These are phyloP conservation scores for Orestias chungarensis DNA, from an alignment of 2,797 vertebrate species.

Conservation along the genomic window DNA sequence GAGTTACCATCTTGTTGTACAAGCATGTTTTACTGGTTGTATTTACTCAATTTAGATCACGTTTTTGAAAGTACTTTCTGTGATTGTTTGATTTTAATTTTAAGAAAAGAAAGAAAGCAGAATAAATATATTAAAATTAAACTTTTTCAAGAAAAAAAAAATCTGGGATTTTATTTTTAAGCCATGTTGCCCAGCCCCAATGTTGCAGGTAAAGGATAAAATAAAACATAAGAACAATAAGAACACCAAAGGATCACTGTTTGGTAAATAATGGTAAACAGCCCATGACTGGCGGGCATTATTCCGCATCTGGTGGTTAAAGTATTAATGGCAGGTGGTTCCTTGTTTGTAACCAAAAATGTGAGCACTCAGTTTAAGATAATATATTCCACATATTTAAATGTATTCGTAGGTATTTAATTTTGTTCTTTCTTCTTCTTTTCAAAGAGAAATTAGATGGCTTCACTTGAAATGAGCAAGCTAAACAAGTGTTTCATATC, in stretches of 20 bases:
- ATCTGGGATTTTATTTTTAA: too few species aligned
- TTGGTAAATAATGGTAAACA: background rate
- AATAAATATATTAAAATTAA: too few species aligned
- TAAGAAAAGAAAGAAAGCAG: too few species aligned
- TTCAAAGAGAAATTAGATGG: conserved; percentile 3
- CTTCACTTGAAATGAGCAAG: conserved; percentile 14
- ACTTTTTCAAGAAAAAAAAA: too few species aligned
- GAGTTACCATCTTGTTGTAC: too few species aligned
- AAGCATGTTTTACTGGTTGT: too few species aligned
- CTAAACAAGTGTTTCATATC: conserved; percentile 19
- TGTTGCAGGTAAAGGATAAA: background rate
- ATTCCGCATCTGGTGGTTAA: background rate
- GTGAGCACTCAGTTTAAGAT: background rate
- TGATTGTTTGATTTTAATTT: too few species aligned
- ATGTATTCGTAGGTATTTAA: background rate
- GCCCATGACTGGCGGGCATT: background rate
- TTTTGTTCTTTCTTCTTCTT: conserved; percentile 1
- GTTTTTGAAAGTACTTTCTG: too few species aligned
- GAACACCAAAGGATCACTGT: background rate
- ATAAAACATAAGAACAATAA: background rate
- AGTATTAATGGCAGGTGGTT: background rate
- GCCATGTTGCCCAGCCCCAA: too few species aligned
- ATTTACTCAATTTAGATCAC: too few species aligned
- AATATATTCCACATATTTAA: background rate
- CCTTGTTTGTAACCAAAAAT: background rate